phyloP scores from a whole-genome alignment of 2,113 vertebrate genomes.

The Bettongia penicillata region DNA sequence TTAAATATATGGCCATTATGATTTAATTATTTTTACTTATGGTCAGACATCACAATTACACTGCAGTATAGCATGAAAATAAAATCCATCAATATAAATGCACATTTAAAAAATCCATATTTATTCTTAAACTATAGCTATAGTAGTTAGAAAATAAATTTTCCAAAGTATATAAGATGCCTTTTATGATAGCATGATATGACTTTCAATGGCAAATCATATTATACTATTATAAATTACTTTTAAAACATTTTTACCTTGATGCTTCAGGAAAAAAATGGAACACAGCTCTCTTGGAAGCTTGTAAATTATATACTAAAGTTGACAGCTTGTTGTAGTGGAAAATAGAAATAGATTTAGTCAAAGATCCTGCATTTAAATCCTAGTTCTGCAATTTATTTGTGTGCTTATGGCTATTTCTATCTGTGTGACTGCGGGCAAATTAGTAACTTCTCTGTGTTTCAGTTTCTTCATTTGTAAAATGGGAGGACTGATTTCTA shows the following conservation, averaged over 20 bases:
- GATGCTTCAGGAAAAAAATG: slow-evolving; percentile 42
- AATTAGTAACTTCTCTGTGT: neutral
- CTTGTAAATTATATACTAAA: slow-evolving; percentile 43
- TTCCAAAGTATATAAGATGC: neutral
- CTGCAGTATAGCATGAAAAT: slow-evolving; percentile 33
- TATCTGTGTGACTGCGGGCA: neutral
- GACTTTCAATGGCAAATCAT: neutral
- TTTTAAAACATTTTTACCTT: slow-evolving; percentile 50
- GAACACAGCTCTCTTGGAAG: slow-evolving; percentile 22
- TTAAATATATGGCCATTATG: slow-evolving; percentile 77
- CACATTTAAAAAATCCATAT: neutral
- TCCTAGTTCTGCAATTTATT: neutral
- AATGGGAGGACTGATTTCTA: neutral
- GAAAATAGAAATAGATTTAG: neutral
- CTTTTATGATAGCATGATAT: slow-evolving; percentile 13
- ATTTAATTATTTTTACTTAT: slow-evolving; percentile 75
- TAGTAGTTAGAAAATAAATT: slow-evolving; percentile 39
- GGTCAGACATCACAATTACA: slow-evolving; percentile 63
- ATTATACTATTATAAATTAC: slow-evolving; percentile 6
- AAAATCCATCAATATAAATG: slow-evolving; percentile 36
- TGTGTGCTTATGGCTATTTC: neutral
- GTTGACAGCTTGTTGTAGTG: neutral
- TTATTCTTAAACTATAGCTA: slow-evolving; percentile 6
- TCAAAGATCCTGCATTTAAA: neutral
- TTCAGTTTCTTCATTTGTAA: neutral